These are phyloP conservation scores for Oryctolagus cuniculus DNA, from an alignment of 2,113 vertebrate species.

Conservation along the genomic window DNA sequence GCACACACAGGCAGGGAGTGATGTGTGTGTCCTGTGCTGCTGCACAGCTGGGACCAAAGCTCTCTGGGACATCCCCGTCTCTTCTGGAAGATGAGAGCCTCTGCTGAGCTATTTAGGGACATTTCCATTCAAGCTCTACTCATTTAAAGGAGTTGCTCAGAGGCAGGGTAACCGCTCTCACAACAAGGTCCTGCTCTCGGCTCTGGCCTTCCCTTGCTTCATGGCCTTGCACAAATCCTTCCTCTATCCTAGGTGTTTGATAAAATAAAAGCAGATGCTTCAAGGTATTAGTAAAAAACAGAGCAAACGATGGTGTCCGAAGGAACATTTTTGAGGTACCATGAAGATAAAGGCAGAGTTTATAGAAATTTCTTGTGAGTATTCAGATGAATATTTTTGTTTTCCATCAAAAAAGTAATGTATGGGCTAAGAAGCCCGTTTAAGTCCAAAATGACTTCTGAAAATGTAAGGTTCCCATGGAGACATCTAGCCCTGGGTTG, in stretches of 20 bases:
- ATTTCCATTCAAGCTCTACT: not conserved
- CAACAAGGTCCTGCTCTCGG: not conserved
- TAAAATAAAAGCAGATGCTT: not conserved
- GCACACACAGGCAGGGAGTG: fast-evolving
- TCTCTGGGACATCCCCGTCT: not conserved
- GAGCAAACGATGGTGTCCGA: not conserved
- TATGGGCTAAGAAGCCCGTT: not conserved
- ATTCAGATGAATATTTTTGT: too few relatives aligned
- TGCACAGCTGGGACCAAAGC: not conserved
- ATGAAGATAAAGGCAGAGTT: not conserved
- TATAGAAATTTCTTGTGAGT: not conserved
- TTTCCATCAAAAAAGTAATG: not conserved
- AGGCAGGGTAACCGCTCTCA: not conserved
- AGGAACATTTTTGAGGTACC: not conserved
- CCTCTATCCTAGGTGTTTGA: not conserved
- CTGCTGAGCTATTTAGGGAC: not conserved
- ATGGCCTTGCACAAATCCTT: not conserved
- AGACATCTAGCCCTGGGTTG: not conserved
- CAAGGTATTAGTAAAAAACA: not conserved
- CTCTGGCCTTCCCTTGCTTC: not conserved
- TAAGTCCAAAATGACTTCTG: not conserved
- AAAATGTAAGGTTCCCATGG: not conserved
- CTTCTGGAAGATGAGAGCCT: not conserved
- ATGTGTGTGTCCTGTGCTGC: fast-evolving
- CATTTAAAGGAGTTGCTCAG: not conserved